These are phyloP conservation scores for Sebastes fasciatus DNA, from an alignment of 2,113 vertebrate genomes.

Conservation along the genomic window DNA sequence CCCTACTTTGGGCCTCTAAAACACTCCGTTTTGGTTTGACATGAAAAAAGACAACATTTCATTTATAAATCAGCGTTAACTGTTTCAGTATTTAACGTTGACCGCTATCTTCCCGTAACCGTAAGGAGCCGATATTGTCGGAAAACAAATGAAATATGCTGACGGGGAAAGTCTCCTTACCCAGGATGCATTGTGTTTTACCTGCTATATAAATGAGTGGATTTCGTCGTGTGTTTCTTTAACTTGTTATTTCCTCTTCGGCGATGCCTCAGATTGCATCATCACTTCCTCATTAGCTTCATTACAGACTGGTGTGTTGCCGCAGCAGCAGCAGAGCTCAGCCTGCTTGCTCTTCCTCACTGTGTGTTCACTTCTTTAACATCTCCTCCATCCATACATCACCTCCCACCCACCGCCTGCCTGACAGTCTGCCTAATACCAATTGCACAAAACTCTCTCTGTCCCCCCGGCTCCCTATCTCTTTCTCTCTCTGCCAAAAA, in stretches of 20 bases:
- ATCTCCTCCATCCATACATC: slow-evolving; percentile 40
- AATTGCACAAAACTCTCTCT: slow-evolving; percentile 46
- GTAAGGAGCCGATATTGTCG: no score
- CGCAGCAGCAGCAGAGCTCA: background rate
- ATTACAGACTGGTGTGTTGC: background rate
- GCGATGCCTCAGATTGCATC: slow-evolving; percentile 22
- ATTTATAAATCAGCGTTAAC: no score
- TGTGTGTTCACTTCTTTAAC: slow-evolving; percentile 16
- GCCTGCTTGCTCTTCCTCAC: background rate
- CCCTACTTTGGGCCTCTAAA: no score
- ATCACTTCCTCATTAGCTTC: slow-evolving; percentile 22
- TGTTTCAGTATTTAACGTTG: no score
- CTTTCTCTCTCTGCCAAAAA: background rate
- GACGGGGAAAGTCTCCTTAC: no score
- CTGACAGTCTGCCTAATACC: slow-evolving; percentile 53
- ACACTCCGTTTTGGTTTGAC: no score
- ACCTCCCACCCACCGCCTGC: slow-evolving; percentile 44
- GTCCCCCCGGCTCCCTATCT: background rate
- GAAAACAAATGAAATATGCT: no score
- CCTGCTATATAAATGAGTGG: no score
- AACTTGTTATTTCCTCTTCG: background rate
- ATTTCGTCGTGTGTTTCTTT: background rate
- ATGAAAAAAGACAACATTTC: no score
- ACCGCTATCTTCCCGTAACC: no score
- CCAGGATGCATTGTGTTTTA: no score